Conservation (phyloP, 2,888 invertebrate genomes). For the Hypolimnas misippus region DNA sequence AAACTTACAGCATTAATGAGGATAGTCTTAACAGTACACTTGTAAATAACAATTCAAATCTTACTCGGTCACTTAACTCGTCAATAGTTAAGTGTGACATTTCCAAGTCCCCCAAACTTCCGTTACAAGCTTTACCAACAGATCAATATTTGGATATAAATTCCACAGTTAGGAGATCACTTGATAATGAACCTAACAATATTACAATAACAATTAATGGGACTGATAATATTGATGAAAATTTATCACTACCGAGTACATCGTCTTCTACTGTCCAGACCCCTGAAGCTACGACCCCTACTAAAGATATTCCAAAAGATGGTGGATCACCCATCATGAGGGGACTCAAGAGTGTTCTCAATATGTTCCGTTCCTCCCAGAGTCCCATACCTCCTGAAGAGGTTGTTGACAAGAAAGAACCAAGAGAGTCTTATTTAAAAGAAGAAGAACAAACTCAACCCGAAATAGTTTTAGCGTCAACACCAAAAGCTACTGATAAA, state of each 20-base stretch:
- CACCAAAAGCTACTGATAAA: slow-evolving; percentile 60
- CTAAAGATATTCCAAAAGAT: slow-evolving; percentile 64
- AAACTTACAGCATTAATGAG: slow-evolving; percentile 50
- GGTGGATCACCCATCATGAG: slow-evolving; percentile 74
- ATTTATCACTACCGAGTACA: slow-evolving; percentile 63
- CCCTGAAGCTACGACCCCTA: slow-evolving; percentile 74
- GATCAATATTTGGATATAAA: slow-evolving; percentile 57
- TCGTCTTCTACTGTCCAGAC: slow-evolving; percentile 65
- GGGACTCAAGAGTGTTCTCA: slow-evolving; percentile 73
- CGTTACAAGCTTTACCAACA: slow-evolving; percentile 59
- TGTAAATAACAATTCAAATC: slow-evolving; percentile 55
- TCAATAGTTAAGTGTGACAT: slow-evolving; percentile 59
- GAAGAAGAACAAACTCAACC: slow-evolving; percentile 27
- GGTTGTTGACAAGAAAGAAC: slow-evolving; percentile 43
- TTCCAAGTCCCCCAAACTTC: slow-evolving; percentile 60
- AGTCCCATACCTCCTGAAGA: slow-evolving; percentile 67
- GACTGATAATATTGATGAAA: slow-evolving; percentile 62
- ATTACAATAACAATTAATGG: slow-evolving; percentile 56
- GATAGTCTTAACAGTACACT: slow-evolving; percentile 51
- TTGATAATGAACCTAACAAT: slow-evolving; percentile 53
- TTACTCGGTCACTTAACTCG: slow-evolving; percentile 68
- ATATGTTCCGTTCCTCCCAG: slow-evolving; percentile 75
- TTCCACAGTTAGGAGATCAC: slow-evolving; percentile 51
- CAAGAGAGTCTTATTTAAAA: slow-evolving; percentile 36
- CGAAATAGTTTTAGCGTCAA: slow-evolving; percentile 57